Evolutionary conservation across 2,888 invertebrate genomes (phyloP).

Genomic region (Calameuta filiformis): DNA sequence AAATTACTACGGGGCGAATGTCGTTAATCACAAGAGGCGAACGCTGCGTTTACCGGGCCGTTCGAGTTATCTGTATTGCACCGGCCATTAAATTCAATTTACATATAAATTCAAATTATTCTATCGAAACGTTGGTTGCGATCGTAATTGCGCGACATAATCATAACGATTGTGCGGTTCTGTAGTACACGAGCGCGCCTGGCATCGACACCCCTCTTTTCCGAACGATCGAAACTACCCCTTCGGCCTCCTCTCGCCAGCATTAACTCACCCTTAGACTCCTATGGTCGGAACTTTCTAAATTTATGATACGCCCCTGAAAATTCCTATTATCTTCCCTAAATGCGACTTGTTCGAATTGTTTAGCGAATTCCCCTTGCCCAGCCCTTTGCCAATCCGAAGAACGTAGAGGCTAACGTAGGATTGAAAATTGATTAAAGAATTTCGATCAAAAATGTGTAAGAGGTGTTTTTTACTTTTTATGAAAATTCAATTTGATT

Average conservation of each 20-base stretch:
- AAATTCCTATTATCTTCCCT: neutral
- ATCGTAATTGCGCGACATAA: conserved; percentile 49
- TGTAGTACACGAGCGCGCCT: conserved; percentile 27
- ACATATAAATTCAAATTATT: conserved; percentile 62
- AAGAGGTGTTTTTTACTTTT: neutral
- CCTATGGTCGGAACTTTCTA: neutral
- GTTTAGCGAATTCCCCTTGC: neutral
- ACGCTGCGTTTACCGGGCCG: conserved; percentile 21
- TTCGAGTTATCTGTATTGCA: conserved; percentile 50
- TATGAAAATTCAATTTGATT: neutral
- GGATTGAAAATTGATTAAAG: neutral
- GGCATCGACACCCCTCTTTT: neutral
- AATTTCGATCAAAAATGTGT: neutral
- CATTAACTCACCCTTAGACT: neutral
- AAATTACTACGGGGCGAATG: conserved; percentile 45
- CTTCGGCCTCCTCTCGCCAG: neutral
- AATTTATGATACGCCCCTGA: neutral
- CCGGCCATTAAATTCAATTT: conserved; percentile 60
- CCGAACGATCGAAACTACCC: neutral
- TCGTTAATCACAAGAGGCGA: conserved; percentile 53
- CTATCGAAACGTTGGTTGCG: conserved; percentile 47
- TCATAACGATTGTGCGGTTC: conserved; percentile 36
- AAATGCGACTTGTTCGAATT: neutral
- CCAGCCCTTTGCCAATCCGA: neutral
- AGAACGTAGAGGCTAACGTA: neutral